A percentile compares a stretch with the other conserved stretches of the same genome.
Conservation (phyloP, 2,888 invertebrate species). For the Gortyna flavago region DNA sequence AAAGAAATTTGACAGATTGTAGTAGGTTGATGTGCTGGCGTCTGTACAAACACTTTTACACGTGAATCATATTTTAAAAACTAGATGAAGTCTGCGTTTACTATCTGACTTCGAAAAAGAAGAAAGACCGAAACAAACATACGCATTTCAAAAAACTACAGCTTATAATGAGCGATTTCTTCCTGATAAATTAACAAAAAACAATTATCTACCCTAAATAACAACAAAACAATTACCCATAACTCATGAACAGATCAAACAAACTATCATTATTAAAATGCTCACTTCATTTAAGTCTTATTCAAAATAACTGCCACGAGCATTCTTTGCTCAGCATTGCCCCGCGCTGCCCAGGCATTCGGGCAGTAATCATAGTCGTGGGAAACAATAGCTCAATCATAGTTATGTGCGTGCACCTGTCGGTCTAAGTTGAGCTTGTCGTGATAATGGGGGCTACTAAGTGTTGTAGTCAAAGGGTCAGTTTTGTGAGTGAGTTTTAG, state of each 20-base stretch:
- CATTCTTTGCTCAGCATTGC: slow-evolving; percentile 45
- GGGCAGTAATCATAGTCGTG: slow-evolving; percentile 77
- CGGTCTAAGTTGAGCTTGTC: slow-evolving; percentile 73
- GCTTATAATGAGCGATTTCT: background rate
- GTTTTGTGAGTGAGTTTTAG: slow-evolving; percentile 5
- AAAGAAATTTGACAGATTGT: too few relatives aligned
- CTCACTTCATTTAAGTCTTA: slow-evolving; percentile 57
- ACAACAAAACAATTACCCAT: slow-evolving; percentile 12
- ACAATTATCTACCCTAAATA: background rate
- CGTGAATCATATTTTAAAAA: too few relatives aligned
- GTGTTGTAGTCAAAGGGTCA: slow-evolving; percentile 13
- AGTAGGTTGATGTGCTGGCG: too few relatives aligned
- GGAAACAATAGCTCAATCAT: slow-evolving; percentile 89
- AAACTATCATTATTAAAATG: slow-evolving; percentile 32
- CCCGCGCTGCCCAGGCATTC: slow-evolving; percentile 11
- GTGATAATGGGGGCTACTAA: slow-evolving; percentile 69
- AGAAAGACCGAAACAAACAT: too few relatives aligned
- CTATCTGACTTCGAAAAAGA: too few relatives aligned
- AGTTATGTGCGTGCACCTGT: slow-evolving; percentile 85
- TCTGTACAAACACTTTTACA: too few relatives aligned
- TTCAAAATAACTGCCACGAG: slow-evolving; percentile 50
- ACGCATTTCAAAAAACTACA: background rate
- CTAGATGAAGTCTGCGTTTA: background rate
- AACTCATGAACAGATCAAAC: slow-evolving; percentile 25
- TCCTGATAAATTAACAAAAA: background rate